A percentile compares a stretch with the other conserved stretches of the same genome.
Evolutionary conservation across 2,797 vertebrate species (phyloP).

Genomic region (Enteromius argenteus): DNA sequence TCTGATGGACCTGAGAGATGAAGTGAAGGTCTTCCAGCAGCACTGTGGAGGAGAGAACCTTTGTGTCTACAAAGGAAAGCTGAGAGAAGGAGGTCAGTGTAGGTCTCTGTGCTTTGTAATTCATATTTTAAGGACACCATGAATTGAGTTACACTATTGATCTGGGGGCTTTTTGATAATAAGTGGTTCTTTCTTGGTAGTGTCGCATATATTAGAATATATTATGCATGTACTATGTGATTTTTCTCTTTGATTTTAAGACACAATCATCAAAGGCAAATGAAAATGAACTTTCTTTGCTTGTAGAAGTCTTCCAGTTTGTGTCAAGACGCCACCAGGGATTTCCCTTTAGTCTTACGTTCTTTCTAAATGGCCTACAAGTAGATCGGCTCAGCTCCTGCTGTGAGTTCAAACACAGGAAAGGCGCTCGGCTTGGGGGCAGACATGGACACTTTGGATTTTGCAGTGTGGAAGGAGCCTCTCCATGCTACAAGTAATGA

Average conservation of each 20-base stretch:
- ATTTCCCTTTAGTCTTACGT: slow-evolving; percentile 96
- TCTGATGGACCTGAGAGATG: slow-evolving; percentile 80
- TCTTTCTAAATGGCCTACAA: slow-evolving; percentile 91
- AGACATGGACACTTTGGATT: slow-evolving; percentile 87
- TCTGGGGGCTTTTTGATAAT: slow-evolving; percentile 4
- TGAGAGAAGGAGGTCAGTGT: slow-evolving; percentile 86
- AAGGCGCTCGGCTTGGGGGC: slow-evolving; percentile 82
- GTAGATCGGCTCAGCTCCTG: slow-evolving; percentile 94
- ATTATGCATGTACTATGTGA: slow-evolving; percentile 1
- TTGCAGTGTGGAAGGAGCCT: slow-evolving; percentile 83
- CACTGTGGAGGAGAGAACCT: slow-evolving; percentile 96
- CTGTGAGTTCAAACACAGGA: slow-evolving; percentile 92
- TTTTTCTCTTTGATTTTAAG: not conserved
- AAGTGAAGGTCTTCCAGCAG: slow-evolving; percentile 92
- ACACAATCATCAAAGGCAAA: slow-evolving; percentile 2
- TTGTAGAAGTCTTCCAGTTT: slow-evolving; percentile 89
- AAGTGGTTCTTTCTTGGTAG: not conserved
- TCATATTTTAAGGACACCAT: not conserved
- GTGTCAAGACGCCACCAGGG: slow-evolving; percentile 88
- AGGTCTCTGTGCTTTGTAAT: slow-evolving; percentile 4
- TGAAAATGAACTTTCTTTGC: not conserved
- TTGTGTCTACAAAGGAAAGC: slow-evolving; percentile 89
- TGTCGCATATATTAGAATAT: slow-evolving; percentile 9
- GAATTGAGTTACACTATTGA: slow-evolving; percentile 10
- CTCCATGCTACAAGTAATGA: slow-evolving; percentile 92